These are phyloP conservation scores for Achlya flavicornis DNA, from an alignment of 2,888 invertebrate genomes.

Conservation along the genomic window DNA sequence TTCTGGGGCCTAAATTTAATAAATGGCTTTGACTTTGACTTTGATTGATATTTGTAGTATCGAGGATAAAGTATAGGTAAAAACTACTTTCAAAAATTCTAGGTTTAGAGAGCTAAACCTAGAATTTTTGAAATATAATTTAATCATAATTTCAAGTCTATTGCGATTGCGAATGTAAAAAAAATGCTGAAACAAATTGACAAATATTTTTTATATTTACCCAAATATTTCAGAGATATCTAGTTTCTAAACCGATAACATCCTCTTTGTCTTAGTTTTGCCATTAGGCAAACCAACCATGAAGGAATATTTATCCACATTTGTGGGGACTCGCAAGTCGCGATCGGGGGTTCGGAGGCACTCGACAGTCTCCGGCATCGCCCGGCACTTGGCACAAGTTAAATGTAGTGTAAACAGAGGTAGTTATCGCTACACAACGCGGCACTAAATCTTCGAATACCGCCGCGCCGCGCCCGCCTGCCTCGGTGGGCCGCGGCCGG, in stretches of 20 bases:
- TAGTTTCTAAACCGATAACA: background rate
- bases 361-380: slow-evolving; percentile 14
- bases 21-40: too few species aligned
- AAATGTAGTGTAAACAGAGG: slow-evolving; percentile 80
- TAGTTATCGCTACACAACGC: slow-evolving; percentile 72
- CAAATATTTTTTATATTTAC: background rate
- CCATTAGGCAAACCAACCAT: slow-evolving; percentile 38
- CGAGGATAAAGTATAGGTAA: too few species aligned
- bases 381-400: slow-evolving; percentile 70
- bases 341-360: slow-evolving; percentile 43
- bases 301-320: slow-evolving; percentile 48
- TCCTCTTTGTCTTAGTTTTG: slow-evolving; percentile 18
- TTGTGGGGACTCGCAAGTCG: slow-evolving; percentile 40
- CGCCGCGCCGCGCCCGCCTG: slow-evolving; percentile 22
- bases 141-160: too few species aligned
- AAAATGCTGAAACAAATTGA: too few species aligned
- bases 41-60: background rate
- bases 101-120: too few species aligned
- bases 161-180: too few species aligned
- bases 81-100: too few species aligned
- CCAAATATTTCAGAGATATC: background rate
- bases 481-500: slow-evolving; percentile 39
- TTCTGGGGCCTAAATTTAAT: too few species aligned
- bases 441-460: slow-evolving; percentile 65
- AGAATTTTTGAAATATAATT: too few species aligned